Conservation (phyloP, 2,797 vertebrate genomes). For the Sandelia bainsii region DNA sequence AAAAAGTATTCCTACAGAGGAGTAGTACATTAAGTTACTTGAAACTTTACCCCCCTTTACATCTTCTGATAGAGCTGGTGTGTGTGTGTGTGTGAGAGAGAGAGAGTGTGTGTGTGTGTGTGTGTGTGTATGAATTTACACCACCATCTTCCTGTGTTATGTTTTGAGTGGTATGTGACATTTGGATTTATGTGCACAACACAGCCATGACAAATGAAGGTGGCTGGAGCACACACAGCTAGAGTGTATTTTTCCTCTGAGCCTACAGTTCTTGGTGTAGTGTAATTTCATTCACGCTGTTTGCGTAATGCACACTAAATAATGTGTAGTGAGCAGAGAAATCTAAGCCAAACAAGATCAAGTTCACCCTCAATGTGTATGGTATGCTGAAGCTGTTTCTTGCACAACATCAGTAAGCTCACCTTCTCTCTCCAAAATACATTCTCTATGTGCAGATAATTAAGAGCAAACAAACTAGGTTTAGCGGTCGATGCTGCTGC, state of each 20-base stretch:
- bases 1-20: not conserved
- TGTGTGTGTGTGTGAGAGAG: slow-evolving; percentile 10
- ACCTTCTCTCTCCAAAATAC: not conserved
- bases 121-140: not conserved
- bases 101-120: not conserved
- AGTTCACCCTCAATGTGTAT: not conserved
- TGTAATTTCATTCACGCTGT: not conserved
- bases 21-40: not conserved
- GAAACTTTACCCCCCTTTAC: slow-evolving; percentile 2
- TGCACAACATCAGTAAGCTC: not conserved
- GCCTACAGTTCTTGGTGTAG: not conserved
- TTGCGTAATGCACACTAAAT: not conserved
- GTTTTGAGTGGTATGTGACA: slow-evolving; percentile 23
- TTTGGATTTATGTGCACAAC: slow-evolving; percentile 35
- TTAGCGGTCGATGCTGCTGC: no score
- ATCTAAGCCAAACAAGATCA: not conserved
- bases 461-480: not conserved
- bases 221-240: not conserved
- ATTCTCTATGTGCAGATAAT: not conserved
- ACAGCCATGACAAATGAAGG: not conserved
- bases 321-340: not conserved
- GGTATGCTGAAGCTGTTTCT: no score
- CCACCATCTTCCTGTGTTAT: slow-evolving; percentile 15
- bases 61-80: slow-evolving; percentile 15
- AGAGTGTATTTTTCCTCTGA: not conserved